Base-by-base conservation (phyloP, 2,113 vertebrate genomes). In the Rallus limicola region DNA sequence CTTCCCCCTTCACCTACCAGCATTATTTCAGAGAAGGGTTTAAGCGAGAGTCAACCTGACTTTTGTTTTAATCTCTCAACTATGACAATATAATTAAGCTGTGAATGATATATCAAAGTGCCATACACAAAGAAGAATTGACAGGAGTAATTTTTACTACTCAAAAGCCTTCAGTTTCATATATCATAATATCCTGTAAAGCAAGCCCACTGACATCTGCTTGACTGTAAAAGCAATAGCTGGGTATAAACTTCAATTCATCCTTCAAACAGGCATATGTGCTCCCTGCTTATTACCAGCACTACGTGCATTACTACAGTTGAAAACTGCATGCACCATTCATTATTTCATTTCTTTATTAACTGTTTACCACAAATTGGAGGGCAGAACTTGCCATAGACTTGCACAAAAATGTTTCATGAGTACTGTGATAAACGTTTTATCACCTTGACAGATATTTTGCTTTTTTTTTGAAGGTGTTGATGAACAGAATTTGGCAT, bases 41-140 rank as follows among this genome's bases (percentile, higher is more conserved):
- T 92, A 87, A 88, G 67, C 59, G 90, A 87, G 79, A 74, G 86
- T 82, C 88, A 93, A 58, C 91, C 67, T 81, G 88, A 71, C 75
- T 93, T 97, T 91, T 97, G 82, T 96, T 95, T 94, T 96, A 95
- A 78, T 94, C 86, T 92, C 94, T 93, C 52, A 74, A 79, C 82
- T 78, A 86, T 65, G 67, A 96, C 96, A 94, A 96, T 88, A 96
- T 97, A 97, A 98, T 97, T 97, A 96, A 96, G 81, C 79, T 84
- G 82, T 86, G 93, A 97, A 94, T 82, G 86, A 86, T 94, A 64
- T 95, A 96, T 97, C 88, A 96, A 97, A 97, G 80, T 93, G 74
- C 86, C 85, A 82, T 86, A 42, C 87, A 92, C 78, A 92, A 94
- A 96, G 95, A 90, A 11, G 11, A 93, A 98, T 46, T 93, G 92